A percentile compares a stretch with the other conserved stretches of the same genome.
phyloP scores from a whole-genome alignment of 2,797 vertebrate genomes.

The Graptemys geographica region DNA sequence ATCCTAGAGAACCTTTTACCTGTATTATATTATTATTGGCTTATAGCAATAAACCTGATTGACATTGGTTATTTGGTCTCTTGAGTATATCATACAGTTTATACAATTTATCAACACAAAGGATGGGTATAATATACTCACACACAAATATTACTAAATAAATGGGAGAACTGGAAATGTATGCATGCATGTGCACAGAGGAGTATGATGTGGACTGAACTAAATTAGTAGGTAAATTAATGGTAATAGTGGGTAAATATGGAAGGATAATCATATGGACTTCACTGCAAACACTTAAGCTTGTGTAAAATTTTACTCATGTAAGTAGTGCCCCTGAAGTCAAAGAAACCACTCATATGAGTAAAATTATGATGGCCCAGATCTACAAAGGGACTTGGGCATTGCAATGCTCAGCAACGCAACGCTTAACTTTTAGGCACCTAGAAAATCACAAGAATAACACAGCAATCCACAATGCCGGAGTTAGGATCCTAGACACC shows the following conservation, averaged over 20 bases:
- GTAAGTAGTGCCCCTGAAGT: not conserved
- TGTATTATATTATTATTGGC: too few relatives aligned
- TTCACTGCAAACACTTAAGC: not conserved
- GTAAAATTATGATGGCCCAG: too few relatives aligned
- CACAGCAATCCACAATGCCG: too few relatives aligned
- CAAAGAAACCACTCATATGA: not conserved
- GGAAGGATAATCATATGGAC: not conserved
- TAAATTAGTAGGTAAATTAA: conserved; percentile 40
- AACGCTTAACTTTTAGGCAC: too few relatives aligned
- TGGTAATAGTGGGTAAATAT: not conserved
- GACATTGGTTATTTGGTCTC: too few relatives aligned
- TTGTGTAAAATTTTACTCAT: not conserved
- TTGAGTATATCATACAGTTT: too few relatives aligned
- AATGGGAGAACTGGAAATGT: not conserved
- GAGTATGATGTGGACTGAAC: conserved; percentile 30
- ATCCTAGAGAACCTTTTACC: too few relatives aligned
- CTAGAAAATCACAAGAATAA: too few relatives aligned
- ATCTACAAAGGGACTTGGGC: too few relatives aligned
- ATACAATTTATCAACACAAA: not conserved
- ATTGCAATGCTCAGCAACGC: too few relatives aligned
- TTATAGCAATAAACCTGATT: too few relatives aligned
- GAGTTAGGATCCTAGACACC: too few relatives aligned
- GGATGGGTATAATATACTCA: not conserved
- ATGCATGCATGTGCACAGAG: not conserved
- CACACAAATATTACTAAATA: not conserved